Evolutionary conservation across 2,888 invertebrate genomes (phyloP).

Genomic region (Spatulosminthurus flaviceps): DNA sequence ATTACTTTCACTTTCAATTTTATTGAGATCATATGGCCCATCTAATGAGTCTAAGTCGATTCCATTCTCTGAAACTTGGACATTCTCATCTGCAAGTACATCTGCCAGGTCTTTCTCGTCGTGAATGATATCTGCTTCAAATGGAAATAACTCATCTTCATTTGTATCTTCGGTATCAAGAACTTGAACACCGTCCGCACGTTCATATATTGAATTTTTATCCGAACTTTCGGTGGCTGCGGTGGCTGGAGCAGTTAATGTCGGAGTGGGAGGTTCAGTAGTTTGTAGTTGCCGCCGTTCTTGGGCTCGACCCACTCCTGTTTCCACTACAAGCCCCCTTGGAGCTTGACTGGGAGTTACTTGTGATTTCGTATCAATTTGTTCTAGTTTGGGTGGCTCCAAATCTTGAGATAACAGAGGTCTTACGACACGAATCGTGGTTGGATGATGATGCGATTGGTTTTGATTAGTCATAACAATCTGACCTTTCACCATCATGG

Average conservation of each 20-base stretch:
- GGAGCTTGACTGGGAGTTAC: neutral
- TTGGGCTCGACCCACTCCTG: neutral
- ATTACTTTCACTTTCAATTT: constrained; percentile 29
- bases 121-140: constrained; percentile 63
- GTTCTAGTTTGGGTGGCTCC: constrained; percentile 31
- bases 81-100: constrained; percentile 55
- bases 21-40: constrained; percentile 45
- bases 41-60: constrained; percentile 40
- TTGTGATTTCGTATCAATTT: neutral
- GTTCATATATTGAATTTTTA: constrained; percentile 53
- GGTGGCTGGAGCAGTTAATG: neutral
- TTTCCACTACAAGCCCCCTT: neutral
- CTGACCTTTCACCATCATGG: constrained; percentile 51
- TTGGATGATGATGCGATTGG: constrained; percentile 53
- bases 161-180: constrained; percentile 58
- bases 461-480: constrained; percentile 53
- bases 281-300: neutral
- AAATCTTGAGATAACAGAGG: constrained; percentile 43
- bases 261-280: neutral
- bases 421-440: constrained; percentile 58
- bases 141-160: constrained; percentile 59
- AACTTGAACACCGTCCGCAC: constrained; percentile 58
- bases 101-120: constrained; percentile 63
- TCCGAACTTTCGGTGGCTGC: too few relatives aligned
- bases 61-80: constrained; percentile 50